These are phyloP conservation scores for Trigoniulus corallinus DNA, from an alignment of 1,140 invertebrate species.

Conservation along the genomic window DNA sequence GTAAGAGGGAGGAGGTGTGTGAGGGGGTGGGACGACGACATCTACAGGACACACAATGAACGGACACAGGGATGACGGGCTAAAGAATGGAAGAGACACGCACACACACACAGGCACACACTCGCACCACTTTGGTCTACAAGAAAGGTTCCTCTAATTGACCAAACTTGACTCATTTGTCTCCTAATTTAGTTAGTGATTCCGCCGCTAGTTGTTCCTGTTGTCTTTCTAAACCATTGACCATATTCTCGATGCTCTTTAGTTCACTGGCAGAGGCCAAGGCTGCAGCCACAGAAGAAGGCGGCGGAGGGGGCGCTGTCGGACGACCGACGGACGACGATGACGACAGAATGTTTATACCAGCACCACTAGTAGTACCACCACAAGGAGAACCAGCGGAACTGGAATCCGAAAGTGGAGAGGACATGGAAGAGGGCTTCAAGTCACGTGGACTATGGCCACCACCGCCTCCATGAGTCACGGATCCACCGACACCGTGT, in stretches of 20 bases:
- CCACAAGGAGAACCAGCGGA: neutral
- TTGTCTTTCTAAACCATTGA: constrained; percentile 61
- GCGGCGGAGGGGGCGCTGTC: constrained; percentile 9
- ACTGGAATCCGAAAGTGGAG: neutral
- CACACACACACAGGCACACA: no score
- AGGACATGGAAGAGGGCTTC: neutral
- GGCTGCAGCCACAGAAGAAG: no score
- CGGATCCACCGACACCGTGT: neutral
- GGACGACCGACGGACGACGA: constrained; percentile 11
- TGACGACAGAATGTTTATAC: neutral
- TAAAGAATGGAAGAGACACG: no score
- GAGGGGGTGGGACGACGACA: no score
- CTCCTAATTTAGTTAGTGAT: constrained; percentile 13
- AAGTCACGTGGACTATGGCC: no score
- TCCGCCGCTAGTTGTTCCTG: constrained; percentile 12
- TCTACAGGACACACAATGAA: no score
- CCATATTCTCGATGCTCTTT: constrained; percentile 92
- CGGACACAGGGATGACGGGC: no score
- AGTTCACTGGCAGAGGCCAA: constrained; percentile 42
- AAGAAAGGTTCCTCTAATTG: no score
- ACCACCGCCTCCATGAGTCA: neutral
- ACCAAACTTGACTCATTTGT: constrained; percentile 22
- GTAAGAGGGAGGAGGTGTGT: no score
- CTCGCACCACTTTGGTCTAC: no score
- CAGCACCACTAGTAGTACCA: neutral